Evolutionary conservation across 2,797 vertebrate genomes (phyloP), one percentile per base, ranked within the genome.

Genomic region (Babyrousa celebensis): DNA sequence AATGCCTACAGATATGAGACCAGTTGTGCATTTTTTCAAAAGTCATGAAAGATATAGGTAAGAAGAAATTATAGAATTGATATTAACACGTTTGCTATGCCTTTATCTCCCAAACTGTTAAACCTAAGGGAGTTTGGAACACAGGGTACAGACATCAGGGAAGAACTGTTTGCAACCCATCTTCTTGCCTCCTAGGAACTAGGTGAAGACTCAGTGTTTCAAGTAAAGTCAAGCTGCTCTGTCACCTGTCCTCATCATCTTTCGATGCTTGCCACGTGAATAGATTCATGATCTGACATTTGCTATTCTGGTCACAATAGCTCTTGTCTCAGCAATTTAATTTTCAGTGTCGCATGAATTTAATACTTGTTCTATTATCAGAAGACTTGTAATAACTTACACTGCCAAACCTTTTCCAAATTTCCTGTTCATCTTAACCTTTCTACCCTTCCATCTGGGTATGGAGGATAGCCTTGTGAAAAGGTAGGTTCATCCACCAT

Each of bases 281-380:
- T 95, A 89, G 67, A 97, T 97, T 96, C 89, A 77, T 36, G 87
- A 95, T 93, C 89, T 96, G 94, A 92, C 85, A 83, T 93, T 97
- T 97, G 72, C 91, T 96, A 83, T 94, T 98, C 40, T 87, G 92
- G 82, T 97, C 71, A 40, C 95, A 98, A 91, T 94, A 92, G 77
- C 56, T 83, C 54, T 78, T 85, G 79, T 70, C 7, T 17, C 80
- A 86, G 97, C 89, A 97, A 98, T 96, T 89, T 25, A 74, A 43
- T 95, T 95, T 96, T 97, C 92, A 96, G 74, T 91, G 48, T 91
- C 95, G 83, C 63, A 87, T 79, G 79, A 83, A 79, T 97, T 97
- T 95, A 94, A 36, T 95, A 82, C 63, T 74, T 97, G 71, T 78
- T 84, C 96, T 96, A 95, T 97, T 96, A 93, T 93, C 80, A 97